Conservation (phyloP, 1,140 invertebrate species). For the Bombus waltoni region DNA sequence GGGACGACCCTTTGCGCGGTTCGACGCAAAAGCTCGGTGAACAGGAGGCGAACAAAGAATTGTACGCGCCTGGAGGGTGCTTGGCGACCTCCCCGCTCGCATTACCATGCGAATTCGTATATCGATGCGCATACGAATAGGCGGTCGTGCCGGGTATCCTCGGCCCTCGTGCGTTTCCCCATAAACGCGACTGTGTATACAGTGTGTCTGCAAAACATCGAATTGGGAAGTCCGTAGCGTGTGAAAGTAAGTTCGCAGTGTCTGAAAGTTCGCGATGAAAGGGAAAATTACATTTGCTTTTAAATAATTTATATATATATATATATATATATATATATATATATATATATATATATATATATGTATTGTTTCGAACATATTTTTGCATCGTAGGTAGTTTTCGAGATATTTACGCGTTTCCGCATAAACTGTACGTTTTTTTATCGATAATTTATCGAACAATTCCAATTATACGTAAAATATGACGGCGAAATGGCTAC, state of each 20-base stretch:
- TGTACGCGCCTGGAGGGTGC: conserved; percentile 27
- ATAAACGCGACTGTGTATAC: not conserved
- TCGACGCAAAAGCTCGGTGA: not conserved
- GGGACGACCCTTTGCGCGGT: not conserved
- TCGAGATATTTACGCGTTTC: too few relatives aligned
- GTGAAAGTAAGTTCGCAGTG: too few relatives aligned
- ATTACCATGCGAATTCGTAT: conserved; percentile 60
- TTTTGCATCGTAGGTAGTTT: too few relatives aligned
- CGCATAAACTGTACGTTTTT: not conserved
- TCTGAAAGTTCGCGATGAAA: not conserved
- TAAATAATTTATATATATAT: too few relatives aligned
- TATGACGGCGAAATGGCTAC: too few relatives aligned
- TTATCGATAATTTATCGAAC: not conserved
- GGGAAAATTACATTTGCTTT: not conserved
- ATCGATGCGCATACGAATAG: conserved; percentile 57
- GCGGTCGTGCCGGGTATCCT: conserved; percentile 1
- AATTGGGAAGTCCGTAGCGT: not conserved
- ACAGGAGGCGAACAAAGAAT: conserved; percentile 26
- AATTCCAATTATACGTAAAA: not conserved
- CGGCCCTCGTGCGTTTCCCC: not conserved
- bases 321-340: too few relatives aligned
- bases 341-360: too few relatives aligned
- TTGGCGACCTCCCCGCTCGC: conserved; percentile 28
- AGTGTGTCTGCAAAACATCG: not conserved
- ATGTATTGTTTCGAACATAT: too few relatives aligned